A percentile compares a stretch with the other conserved stretches of the same genome.
phyloP scores from a whole-genome alignment of 2,888 invertebrate species.

The Meliscaeva auricollis region DNA sequence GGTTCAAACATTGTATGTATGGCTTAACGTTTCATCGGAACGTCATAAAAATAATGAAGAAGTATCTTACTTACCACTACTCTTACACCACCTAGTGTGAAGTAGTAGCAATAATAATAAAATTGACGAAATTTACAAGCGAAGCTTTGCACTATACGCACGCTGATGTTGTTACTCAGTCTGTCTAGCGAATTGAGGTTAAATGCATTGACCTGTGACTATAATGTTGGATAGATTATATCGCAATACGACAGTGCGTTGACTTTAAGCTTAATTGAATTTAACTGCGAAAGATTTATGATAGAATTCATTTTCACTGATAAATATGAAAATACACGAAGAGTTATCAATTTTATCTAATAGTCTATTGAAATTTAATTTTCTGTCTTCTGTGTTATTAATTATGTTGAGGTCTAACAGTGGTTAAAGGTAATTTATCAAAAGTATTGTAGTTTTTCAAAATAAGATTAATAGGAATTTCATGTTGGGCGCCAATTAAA shows the following conservation, averaged over 20 bases:
- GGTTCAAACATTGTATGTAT: neutral
- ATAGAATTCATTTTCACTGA: slow-evolving; percentile 6
- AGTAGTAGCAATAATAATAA: slow-evolving; percentile 41
- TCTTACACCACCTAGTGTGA: slow-evolving; percentile 31
- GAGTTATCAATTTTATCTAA: neutral
- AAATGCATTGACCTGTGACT: slow-evolving; percentile 38
- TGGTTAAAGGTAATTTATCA: no score
- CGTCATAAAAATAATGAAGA: slow-evolving; percentile 32
- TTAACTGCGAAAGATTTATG: neutral
- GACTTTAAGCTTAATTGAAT: slow-evolving; percentile 33
- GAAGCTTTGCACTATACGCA: neutral
- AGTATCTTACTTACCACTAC: neutral
- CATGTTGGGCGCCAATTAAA: no score
- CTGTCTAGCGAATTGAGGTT: slow-evolving; percentile 35
- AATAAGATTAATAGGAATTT: no score
- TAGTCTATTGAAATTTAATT: neutral
- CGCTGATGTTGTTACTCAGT: neutral
- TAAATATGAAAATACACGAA: neutral
- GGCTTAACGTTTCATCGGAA: neutral
- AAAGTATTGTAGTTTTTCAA: no score
- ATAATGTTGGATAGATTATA: slow-evolving; percentile 18
- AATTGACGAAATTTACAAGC: slow-evolving; percentile 46
- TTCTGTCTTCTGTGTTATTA: neutral
- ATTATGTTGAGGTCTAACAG: no score
- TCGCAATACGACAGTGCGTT: slow-evolving; percentile 30